Percentiles rank a stretch among this genome's conserved stretches.
Conservation (phyloP, 2,888 invertebrate species). For the Pollenia amentaria region DNA sequence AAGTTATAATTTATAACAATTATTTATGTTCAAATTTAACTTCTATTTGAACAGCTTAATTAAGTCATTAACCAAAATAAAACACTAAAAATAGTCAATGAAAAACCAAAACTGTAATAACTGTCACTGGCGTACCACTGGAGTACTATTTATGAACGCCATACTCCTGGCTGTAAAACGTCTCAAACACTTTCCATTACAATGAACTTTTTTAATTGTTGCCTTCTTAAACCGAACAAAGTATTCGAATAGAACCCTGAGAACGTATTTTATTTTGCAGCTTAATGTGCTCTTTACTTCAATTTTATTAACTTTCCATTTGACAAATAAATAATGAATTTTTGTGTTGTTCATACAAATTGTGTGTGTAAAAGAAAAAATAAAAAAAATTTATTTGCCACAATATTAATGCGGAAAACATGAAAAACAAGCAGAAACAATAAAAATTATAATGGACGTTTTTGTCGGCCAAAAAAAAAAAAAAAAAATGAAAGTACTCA, state of each 20-base stretch:
- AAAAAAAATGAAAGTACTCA: background rate
- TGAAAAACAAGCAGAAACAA: background rate
- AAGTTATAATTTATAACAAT: background rate
- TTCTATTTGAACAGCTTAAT: background rate
- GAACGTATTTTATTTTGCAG: background rate
- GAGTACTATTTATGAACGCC: background rate
- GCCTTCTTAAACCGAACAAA: background rate
- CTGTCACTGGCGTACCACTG: background rate
- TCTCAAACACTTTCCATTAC: background rate
- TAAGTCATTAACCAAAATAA: conserved; percentile 4
- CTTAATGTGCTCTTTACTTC: background rate
- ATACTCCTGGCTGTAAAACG: background rate
- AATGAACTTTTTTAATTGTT: conserved; percentile 4
- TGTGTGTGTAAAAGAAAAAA: background rate
- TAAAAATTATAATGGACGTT: background rate
- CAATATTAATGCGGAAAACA: background rate
- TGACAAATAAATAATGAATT: conserved; percentile 21
- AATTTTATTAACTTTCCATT: conserved; percentile 12
- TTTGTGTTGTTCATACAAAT: background rate
- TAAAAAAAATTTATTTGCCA: conserved; percentile 5
- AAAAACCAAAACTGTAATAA: background rate
- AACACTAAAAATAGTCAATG: background rate
- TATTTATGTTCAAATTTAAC: background rate
- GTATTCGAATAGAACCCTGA: too few species aligned
- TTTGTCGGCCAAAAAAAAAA: background rate